Conservation (phyloP, 1,140 invertebrate genomes). For the Magallana gigas region DNA sequence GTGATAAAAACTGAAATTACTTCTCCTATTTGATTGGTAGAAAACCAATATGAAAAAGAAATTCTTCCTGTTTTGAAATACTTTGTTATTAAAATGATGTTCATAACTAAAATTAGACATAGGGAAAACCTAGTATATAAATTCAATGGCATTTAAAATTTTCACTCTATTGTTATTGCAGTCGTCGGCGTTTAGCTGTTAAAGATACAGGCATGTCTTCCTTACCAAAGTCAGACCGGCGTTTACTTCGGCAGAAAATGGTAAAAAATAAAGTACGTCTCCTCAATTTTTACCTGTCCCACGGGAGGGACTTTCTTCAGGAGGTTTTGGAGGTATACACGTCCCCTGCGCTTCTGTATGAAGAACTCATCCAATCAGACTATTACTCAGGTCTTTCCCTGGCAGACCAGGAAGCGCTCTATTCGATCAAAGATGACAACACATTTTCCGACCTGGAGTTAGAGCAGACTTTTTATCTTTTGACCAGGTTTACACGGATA, state of each 20-base stretch:
- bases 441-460: not conserved
- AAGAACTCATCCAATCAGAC: not conserved
- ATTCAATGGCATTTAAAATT: not conserved
- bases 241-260: not conserved
- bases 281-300: not conserved
- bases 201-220: not conserved
- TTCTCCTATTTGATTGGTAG: too few relatives aligned
- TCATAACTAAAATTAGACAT: not conserved
- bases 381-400: not conserved
- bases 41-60: too few relatives aligned
- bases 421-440: not conserved
- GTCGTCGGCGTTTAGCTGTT: not conserved
- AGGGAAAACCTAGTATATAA: not conserved
- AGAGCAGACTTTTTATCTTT: not conserved
- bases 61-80: too few relatives aligned
- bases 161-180: not conserved
- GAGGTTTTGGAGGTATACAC: slow-evolving; percentile 1
- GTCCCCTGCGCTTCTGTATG: not conserved
- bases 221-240: not conserved
- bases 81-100: too few relatives aligned
- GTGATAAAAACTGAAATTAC: too few relatives aligned
- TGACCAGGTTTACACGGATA: not conserved
- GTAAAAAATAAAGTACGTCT: slow-evolving; percentile 2
- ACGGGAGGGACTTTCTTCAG: not conserved
- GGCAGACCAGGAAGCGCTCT: not conserved